Evolutionary conservation across 2,888 invertebrate genomes (phyloP).

Genomic region (Dendrolimus pini): DNA sequence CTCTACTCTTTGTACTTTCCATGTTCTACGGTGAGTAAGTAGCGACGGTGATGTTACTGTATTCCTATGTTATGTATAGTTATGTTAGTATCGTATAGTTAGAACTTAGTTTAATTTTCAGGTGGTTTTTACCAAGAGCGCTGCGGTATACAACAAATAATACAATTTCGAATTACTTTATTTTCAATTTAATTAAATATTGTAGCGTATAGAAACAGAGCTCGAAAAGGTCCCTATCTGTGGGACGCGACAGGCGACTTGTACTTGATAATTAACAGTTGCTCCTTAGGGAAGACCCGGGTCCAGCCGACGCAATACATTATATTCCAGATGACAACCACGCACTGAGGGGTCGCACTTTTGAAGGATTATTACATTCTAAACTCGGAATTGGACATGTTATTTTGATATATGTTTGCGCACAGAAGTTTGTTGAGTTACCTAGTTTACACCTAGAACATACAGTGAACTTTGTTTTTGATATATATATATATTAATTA

Average conservation of each 20-base stretch:
- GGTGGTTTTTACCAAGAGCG: too few species aligned
- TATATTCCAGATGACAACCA: constrained; percentile 69
- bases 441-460: too few species aligned
- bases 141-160: too few species aligned
- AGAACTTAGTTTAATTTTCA: too few species aligned
- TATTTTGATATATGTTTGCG: constrained; percentile 19
- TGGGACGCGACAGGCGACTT: constrained; percentile 53
- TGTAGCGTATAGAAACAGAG: constrained; percentile 28
- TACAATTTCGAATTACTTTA: constrained; percentile 2
- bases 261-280: constrained; percentile 80
- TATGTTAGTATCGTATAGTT: too few species aligned
- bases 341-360: constrained; percentile 38
- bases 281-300: constrained; percentile 66
- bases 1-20: too few species aligned
- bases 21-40: too few species aligned
- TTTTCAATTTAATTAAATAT: constrained; percentile 4
- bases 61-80: too few species aligned
- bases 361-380: constrained; percentile 60
- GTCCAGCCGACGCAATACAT: constrained; percentile 67
- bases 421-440: background rate
- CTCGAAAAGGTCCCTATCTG: constrained; percentile 46
- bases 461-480: too few species aligned
- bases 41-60: too few species aligned
- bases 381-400: constrained; percentile 37
- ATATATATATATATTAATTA: too few species aligned